phyloP scores from a whole-genome alignment of 1,140 invertebrate species.

The Chymomyza costata region DNA sequence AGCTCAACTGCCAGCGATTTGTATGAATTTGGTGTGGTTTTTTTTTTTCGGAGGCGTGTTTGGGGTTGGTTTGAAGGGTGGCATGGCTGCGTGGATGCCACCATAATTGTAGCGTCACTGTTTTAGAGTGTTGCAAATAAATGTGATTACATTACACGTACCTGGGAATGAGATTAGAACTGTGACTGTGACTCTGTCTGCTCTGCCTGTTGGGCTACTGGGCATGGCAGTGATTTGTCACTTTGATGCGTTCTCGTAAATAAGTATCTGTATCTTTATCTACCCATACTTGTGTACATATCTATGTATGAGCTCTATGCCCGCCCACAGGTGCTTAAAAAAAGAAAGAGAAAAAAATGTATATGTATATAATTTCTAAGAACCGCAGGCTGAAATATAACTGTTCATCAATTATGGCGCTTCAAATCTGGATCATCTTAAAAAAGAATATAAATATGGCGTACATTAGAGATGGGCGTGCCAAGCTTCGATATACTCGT shows the following conservation, averaged over 20 bases:
- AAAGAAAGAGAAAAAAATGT: too few species aligned
- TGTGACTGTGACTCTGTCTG: too few species aligned
- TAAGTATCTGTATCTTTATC: conserved; percentile 45
- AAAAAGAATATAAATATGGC: too few species aligned
- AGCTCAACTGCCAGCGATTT: conserved; percentile 42
- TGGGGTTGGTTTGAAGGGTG: too few species aligned
- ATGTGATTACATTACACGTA: conserved; percentile 55
- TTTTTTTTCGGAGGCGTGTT: neutral
- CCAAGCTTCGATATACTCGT: too few species aligned
- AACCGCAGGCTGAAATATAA: conserved; percentile 51
- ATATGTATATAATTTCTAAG: too few species aligned
- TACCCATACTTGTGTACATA: too few species aligned
- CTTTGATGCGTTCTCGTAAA: conserved; percentile 50
- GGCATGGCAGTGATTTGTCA: conserved; percentile 66
- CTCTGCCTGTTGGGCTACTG: too few species aligned
- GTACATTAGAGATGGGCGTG: too few species aligned
- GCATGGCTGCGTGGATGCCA: conserved; percentile 48
- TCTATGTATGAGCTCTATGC: too few species aligned
- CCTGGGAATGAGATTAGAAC: too few species aligned
- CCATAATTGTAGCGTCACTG: conserved; percentile 52
- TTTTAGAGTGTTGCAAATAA: conserved; percentile 63
- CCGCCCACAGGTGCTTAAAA: too few species aligned
- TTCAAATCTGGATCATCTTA: conserved; percentile 34
- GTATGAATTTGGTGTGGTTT: conserved; percentile 39
- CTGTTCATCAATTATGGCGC: conserved; percentile 60